Evolutionary conservation across 2,797 vertebrate species (phyloP).

Genomic region (Nannoperca australis): DNA sequence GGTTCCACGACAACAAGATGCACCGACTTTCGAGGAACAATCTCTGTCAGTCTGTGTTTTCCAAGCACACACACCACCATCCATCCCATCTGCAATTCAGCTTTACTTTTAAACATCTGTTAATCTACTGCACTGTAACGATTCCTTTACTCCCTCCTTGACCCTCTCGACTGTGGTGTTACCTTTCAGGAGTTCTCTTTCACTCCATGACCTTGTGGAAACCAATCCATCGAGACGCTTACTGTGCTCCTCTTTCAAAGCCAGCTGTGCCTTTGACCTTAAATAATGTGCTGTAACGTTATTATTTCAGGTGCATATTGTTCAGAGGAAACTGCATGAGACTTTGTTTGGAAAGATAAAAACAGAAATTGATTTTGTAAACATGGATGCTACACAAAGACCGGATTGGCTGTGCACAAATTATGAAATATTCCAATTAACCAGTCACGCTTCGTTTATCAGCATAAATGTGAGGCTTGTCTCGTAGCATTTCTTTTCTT

Average conservation of each 20-base stretch:
- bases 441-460: background rate
- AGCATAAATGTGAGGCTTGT: background rate
- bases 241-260: constrained; percentile 58
- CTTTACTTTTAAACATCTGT: constrained; percentile 40
- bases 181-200: constrained; percentile 72
- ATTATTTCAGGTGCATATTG: background rate
- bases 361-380: background rate
- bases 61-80: background rate
- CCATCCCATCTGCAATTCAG: constrained; percentile 4
- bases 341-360: background rate
- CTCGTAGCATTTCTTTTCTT: background rate
- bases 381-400: background rate
- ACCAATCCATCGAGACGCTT: constrained; percentile 47
- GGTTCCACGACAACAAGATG: constrained; percentile 5
- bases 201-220: constrained; percentile 70
- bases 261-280: constrained; percentile 36
- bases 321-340: background rate
- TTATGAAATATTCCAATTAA: background rate
- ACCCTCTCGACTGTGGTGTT: constrained; percentile 59
- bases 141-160: constrained; percentile 40
- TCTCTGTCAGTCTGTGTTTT: background rate
- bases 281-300: constrained; percentile 26
- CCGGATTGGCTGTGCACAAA: background rate
- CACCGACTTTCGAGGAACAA: constrained; percentile 27
- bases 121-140: constrained; percentile 22